Conservation (phyloP, 2,113 vertebrate species). For the Collichthys lucidus region DNA sequence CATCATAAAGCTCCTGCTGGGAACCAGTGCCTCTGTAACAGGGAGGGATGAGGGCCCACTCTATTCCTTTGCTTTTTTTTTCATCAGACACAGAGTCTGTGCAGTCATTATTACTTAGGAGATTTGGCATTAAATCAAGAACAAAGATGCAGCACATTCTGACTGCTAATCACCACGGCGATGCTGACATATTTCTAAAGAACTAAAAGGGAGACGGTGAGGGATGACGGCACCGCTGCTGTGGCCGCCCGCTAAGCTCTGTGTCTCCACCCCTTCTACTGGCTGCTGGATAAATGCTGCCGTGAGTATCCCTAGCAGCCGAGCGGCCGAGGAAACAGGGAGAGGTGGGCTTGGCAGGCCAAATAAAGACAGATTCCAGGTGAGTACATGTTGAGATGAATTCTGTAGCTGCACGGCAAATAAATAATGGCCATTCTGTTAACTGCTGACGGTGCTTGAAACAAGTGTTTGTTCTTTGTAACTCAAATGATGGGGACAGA, state of each 20-base stretch:
- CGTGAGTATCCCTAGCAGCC: constrained; percentile 53
- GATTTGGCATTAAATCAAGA: constrained; percentile 79
- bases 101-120: constrained; percentile 75
- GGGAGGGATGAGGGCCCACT: constrained; percentile 53
- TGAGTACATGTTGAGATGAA: constrained; percentile 62
- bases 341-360: constrained; percentile 45
- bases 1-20: constrained; percentile 63
- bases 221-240: constrained; percentile 17
- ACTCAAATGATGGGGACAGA: constrained; percentile 68
- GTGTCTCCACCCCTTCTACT: constrained; percentile 43
- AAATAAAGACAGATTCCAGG: constrained; percentile 73
- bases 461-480: constrained; percentile 69
- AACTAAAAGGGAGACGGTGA: constrained; percentile 40
- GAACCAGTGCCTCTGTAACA: constrained; percentile 39
- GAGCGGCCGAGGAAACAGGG: constrained; percentile 50
- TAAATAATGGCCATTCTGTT: constrained; percentile 67
- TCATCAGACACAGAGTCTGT: constrained; percentile 55
- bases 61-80: constrained; percentile 42
- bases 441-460: constrained; percentile 75
- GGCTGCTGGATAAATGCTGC: constrained; percentile 49
- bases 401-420: constrained; percentile 57
- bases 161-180: constrained; percentile 72
- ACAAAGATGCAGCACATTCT: constrained; percentile 67
- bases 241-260: constrained; percentile 42
- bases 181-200: constrained; percentile 62